A percentile compares a stretch with the other conserved stretches of the same genome.
Evolutionary conservation across 2,797 vertebrate genomes (phyloP).

Genomic region (Telmatherina bonti): DNA sequence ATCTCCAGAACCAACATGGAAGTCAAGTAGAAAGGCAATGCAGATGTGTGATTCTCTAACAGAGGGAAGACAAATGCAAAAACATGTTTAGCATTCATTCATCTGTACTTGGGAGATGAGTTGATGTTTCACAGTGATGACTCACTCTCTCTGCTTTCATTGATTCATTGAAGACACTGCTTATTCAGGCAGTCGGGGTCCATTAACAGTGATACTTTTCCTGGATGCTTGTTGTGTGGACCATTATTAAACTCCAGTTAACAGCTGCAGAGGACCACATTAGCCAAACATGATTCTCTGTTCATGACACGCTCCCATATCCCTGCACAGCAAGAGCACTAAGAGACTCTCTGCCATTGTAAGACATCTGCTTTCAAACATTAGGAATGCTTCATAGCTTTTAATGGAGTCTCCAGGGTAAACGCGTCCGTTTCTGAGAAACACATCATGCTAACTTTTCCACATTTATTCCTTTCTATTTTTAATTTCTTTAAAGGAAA

Average conservation of each 20-base stretch:
- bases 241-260: constrained; percentile 76
- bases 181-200: constrained; percentile 59
- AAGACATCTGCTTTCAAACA: constrained; percentile 74
- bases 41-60: constrained; percentile 35
- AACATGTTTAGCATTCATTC: constrained; percentile 48
- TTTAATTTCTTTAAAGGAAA: constrained; percentile 13
- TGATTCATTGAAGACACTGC: constrained; percentile 61
- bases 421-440: constrained; percentile 51
- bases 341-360: constrained; percentile 52
- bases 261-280: constrained; percentile 70
- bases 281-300: constrained; percentile 63
- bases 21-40: constrained; percentile 43
- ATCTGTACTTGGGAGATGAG: constrained; percentile 35
- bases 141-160: constrained; percentile 53
- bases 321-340: constrained; percentile 57
- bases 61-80: constrained; percentile 27
- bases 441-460: constrained; percentile 25
- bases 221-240: constrained; percentile 66
- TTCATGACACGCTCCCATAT: constrained; percentile 59
- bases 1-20: constrained; percentile 27
- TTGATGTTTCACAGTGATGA: constrained; percentile 50
- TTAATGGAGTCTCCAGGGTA: constrained; percentile 58
- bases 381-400: constrained; percentile 64
- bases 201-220: constrained; percentile 68
- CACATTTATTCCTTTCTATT: constrained; percentile 32